Conservation (phyloP, 2,113 vertebrate species). For the Bostrychus sinensis region DNA sequence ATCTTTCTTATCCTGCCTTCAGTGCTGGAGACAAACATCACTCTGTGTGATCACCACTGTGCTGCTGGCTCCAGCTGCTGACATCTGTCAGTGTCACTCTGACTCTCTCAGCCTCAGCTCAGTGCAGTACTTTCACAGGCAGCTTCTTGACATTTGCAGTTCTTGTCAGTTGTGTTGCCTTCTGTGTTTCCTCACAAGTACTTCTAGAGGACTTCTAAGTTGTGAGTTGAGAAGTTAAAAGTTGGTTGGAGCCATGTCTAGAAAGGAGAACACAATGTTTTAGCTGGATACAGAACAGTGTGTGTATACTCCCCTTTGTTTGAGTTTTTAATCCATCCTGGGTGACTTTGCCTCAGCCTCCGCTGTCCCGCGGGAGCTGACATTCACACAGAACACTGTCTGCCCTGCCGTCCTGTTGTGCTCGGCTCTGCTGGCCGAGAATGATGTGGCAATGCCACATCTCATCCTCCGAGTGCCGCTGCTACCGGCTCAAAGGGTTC, state of each 20-base stretch:
- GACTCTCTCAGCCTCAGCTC: slow-evolving; percentile 34
- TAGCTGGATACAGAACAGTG: slow-evolving; percentile 28
- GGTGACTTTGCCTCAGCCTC: slow-evolving; percentile 52
- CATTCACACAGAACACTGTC: slow-evolving; percentile 64
- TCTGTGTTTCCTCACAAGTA: not conserved
- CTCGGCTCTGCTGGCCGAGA: slow-evolving; percentile 81
- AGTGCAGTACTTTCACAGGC: slow-evolving; percentile 8
- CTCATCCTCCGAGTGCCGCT: slow-evolving; percentile 95
- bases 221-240: slow-evolving; percentile 1
- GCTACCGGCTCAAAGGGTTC: slow-evolving; percentile 92
- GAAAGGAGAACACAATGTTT: not conserved
- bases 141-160: not conserved
- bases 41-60: too few relatives aligned
- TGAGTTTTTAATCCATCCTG: slow-evolving; percentile 22
- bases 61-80: slow-evolving; percentile 18
- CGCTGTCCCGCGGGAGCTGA: slow-evolving; percentile 63
- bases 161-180: not conserved
- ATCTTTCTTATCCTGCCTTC: not conserved
- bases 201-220: too few relatives aligned
- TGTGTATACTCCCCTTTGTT: not conserved
- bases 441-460: slow-evolving; percentile 97
- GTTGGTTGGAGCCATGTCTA: slow-evolving; percentile 5
- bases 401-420: slow-evolving; percentile 60
- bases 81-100: slow-evolving; percentile 23
- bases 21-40: slow-evolving; percentile 6